Evolutionary conservation across 2,113 vertebrate genomes (phyloP).

Genomic region (Climacteris rufus): DNA sequence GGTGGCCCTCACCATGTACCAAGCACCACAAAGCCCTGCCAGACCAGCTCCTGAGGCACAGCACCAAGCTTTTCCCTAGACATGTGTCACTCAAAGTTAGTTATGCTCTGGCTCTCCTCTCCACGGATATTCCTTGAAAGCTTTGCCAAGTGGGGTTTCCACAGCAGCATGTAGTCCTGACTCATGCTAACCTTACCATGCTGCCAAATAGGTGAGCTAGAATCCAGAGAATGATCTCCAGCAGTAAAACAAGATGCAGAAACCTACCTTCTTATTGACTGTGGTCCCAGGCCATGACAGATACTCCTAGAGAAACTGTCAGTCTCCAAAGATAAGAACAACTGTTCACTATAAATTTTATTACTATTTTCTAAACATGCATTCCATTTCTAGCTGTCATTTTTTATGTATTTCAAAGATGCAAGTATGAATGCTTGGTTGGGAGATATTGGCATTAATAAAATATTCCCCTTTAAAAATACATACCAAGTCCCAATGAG

Average conservation of each 20-base stretch:
- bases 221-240: not conserved
- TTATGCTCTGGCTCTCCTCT: not conserved
- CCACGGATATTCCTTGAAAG: not conserved
- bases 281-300: not conserved
- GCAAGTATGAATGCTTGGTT: not conserved
- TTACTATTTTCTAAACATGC: not conserved
- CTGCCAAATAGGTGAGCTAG: not conserved
- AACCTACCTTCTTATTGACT: not conserved
- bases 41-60: not conserved
- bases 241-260: not conserved
- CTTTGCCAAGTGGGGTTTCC: not conserved
- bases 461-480: not conserved
- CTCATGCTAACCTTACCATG: not conserved
- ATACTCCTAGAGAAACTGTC: not conserved
- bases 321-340: not conserved
- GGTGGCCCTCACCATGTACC: not conserved
- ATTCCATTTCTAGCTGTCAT: not conserved
- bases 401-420: not conserved
- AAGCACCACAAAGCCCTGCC: not conserved
- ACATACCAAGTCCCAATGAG: not conserved
- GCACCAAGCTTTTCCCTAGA: not conserved
- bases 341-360: not conserved
- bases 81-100: accelerated
- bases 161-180: not conserved
- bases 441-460: not conserved